Base-by-base conservation (phyloP, 2,888 invertebrate species). In the Pecten maximus region DNA sequence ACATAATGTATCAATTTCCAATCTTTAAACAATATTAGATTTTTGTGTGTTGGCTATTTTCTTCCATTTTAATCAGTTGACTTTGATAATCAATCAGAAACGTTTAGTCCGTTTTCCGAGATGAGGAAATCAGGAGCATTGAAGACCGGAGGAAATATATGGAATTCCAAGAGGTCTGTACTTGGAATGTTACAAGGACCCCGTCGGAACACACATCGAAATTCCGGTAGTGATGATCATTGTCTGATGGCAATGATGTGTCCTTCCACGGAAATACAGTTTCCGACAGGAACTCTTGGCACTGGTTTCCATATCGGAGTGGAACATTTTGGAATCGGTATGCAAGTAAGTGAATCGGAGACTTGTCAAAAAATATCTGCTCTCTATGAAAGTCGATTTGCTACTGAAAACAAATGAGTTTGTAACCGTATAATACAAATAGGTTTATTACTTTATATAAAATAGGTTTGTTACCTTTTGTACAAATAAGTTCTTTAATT, bases 341-440 rank as follows among this genome's bases (percentile, higher is more conserved):
- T 74, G 74, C 74, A 74, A 74, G 74, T 74, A 74, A 74, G 74
- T 74, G 16, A 44, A 44, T 44, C n/a, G n/a, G n/a, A n/a, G n/a
- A n/a, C n/a, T n/a, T n/a, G n/a, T n/a, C n/a, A n/a, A n/a, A n/a
- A n/a, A n/a, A n/a, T n/a, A n/a, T n/a, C n/a, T n/a, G n/a, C n/a
- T n/a, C n/a, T n/a, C n/a, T n/a, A n/a, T n/a, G n/a, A n/a, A n/a
- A n/a, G n/a, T n/a, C n/a, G n/a, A n/a, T n/a, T n/a, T n/a, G n/a
- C n/a, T n/a, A n/a, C n/a, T n/a, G n/a, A n/a, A n/a, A n/a, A n/a
- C n/a, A n/a, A n/a, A n/a, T n/a, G n/a, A n/a, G n/a, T n/a, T n/a
- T n/a, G n/a, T n/a, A n/a, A n/a, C n/a, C n/a, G n/a, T n/a, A n/a
- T n/a, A n/a, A n/a, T n/a, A n/a, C n/a, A n/a, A n/a, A n/a, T n/a